Evolutionary conservation across 2,113 vertebrate genomes (phyloP).

Genomic region (Coreoperca whiteheadi): DNA sequence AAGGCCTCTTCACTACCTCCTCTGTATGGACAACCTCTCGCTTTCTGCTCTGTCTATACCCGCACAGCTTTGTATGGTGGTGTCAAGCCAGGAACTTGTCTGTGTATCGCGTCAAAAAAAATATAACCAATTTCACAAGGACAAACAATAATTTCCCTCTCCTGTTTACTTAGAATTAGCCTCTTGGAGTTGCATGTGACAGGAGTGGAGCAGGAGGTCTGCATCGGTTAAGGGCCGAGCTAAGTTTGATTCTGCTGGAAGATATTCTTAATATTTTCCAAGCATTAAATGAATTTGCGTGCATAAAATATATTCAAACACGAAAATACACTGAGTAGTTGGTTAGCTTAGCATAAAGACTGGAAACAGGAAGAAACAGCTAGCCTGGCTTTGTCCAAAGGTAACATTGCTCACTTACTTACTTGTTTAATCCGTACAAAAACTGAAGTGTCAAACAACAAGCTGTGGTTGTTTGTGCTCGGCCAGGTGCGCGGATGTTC

Average conservation of each 20-base stretch:
- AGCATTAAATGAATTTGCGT: slow-evolving; percentile 8
- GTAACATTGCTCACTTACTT: no score
- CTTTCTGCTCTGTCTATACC: slow-evolving; percentile 13
- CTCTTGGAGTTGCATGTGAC: slow-evolving; percentile 16
- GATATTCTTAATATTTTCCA: slow-evolving; percentile 29
- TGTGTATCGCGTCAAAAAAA: slow-evolving; percentile 49
- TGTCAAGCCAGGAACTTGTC: slow-evolving; percentile 53
- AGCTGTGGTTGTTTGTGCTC: no score
- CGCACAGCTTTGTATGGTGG: slow-evolving; percentile 9
- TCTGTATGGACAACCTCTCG: slow-evolving; percentile 35
- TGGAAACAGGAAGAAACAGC: neutral
- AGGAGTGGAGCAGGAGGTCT: neutral
- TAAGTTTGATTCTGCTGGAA: slow-evolving; percentile 20
- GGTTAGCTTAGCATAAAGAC: neutral
- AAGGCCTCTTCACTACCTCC: slow-evolving; percentile 34
- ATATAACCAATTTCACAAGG: slow-evolving; percentile 56
- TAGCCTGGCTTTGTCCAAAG: neutral
- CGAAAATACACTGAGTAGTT: neutral
- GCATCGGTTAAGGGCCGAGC: neutral
- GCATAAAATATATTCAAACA: neutral
- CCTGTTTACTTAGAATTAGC: slow-evolving; percentile 54
- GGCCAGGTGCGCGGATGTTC: no score
- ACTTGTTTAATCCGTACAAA: no score
- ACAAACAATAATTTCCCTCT: slow-evolving; percentile 67
- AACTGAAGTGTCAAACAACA: no score